Evolutionary conservation across 2,113 vertebrate species (phyloP).

Genomic region (Elephas maximus): DNA sequence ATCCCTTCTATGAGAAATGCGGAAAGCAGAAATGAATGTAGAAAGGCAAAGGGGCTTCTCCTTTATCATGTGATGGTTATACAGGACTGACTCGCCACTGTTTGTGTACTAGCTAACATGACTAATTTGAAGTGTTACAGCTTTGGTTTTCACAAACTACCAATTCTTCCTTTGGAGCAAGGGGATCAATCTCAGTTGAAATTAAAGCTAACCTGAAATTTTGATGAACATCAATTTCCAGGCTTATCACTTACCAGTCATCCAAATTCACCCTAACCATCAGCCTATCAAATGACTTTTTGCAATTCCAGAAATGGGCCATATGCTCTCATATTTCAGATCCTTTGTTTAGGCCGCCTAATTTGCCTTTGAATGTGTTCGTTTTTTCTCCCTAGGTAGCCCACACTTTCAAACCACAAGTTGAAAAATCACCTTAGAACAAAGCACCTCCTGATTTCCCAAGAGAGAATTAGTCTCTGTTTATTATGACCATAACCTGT

Average conservation of each 20-base stretch:
- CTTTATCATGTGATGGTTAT: neutral
- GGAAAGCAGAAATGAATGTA: neutral
- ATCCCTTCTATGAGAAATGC: neutral
- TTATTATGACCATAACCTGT: neutral
- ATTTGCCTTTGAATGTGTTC: neutral
- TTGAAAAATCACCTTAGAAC: neutral
- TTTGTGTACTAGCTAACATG: neutral
- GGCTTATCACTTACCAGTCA: neutral
- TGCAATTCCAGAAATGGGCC: neutral
- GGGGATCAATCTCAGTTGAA: neutral
- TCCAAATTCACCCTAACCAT: rapidly evolving
- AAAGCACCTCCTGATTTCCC: neutral
- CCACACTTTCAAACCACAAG: neutral
- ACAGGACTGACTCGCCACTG: neutral
- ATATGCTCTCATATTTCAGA: neutral
- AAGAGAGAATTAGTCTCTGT: neutral
- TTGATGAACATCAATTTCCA: neutral
- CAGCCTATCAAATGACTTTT: neutral
- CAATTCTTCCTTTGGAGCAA: neutral
- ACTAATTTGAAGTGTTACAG: neutral
- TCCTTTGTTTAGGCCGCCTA: neutral
- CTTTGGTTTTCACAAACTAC: neutral
- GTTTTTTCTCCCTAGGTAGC: neutral
- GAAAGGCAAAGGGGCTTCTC: neutral
- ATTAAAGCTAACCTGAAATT: neutral